A percentile compares a stretch with the other conserved stretches of the same genome.
These are phyloP conservation scores for Anastrepha ludens DNA, from an alignment of 1,140 invertebrate species.

Conservation along the genomic window DNA sequence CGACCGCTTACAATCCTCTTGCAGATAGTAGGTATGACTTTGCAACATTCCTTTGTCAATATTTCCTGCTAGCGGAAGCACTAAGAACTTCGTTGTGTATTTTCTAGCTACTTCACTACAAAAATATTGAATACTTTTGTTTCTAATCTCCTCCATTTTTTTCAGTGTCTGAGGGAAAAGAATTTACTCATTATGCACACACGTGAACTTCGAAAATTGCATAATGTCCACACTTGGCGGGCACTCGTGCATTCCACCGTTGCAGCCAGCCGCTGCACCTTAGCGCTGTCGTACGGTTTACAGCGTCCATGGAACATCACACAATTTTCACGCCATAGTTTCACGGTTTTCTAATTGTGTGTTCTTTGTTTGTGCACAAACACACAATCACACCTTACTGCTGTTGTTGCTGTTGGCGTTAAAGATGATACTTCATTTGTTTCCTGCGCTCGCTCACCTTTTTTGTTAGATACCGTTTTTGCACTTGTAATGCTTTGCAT, in stretches of 20 bases:
- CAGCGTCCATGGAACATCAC: conserved; percentile 23
- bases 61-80: too few species aligned
- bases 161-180: background rate
- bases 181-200: conserved; percentile 38
- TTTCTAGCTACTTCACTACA: too few species aligned
- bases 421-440: conserved; percentile 10
- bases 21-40: too few species aligned
- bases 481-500: conserved; percentile 37
- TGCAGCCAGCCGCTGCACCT: background rate
- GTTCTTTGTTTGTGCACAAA: conserved; percentile 1
- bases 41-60: too few species aligned
- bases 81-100: too few species aligned
- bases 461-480: conserved; percentile 20
- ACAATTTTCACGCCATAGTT: conserved; percentile 45
- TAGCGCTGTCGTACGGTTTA: background rate
- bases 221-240: background rate
- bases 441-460: background rate
- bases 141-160: background rate
- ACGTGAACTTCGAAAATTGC: conserved; percentile 43
- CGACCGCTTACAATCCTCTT: too few species aligned
- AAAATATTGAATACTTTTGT: background rate
- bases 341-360: conserved; percentile 51
- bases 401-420: conserved; percentile 41
- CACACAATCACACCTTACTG: background rate
- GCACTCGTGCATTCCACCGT: background rate